Evolutionary conservation across 1,140 invertebrate species (phyloP), one percentile per base, ranked within the genome.

Genomic region (Pararge aegeria): DNA sequence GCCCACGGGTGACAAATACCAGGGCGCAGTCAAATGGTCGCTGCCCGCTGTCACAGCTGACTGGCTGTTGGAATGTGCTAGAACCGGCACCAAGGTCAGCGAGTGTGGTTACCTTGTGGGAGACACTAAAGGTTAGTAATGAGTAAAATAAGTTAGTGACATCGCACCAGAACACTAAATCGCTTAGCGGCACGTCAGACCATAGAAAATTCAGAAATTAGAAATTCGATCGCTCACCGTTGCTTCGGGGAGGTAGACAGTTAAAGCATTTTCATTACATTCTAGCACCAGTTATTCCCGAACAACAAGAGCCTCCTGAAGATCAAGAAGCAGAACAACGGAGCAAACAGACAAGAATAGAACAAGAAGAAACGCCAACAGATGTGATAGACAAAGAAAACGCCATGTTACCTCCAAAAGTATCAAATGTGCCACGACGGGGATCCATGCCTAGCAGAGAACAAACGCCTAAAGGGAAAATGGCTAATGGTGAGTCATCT

Each of bases 11-110:
- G 93, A 94, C 48, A 98, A 98, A 79, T 98, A 97, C 83, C 81
- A 87, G 29, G 97, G 95, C 6, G 95, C 97, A 0, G 80, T 95
- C 0, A 96, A 96, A 75, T 98, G 97, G 97, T 92, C 92, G 13
- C 75, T 96, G 50, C 96, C 93, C 0, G 95, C 94, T 18, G 93
- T 98, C 1, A 93, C 77, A 0, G 92, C 93, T 18, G 83, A 93
- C 12, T 98, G 97, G 97, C 75, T 98, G 20, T 77, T 95, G 30
- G 89, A 91, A 18, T 97, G 96, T 85, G 93, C 93, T 5, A 70
- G 78, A 6, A 70, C 86, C 5, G 92, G 92, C 0, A 70, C 77
- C 13, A 80, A 91, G 3, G 86, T 94, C 2, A 74, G 91, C 24
- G 95, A 95, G 68, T 78, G 74, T 0, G 72, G 82, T 0, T 94